These are phyloP conservation scores for Numida meleagris DNA, from an alignment of 2,113 vertebrate species.

Conservation along the genomic window DNA sequence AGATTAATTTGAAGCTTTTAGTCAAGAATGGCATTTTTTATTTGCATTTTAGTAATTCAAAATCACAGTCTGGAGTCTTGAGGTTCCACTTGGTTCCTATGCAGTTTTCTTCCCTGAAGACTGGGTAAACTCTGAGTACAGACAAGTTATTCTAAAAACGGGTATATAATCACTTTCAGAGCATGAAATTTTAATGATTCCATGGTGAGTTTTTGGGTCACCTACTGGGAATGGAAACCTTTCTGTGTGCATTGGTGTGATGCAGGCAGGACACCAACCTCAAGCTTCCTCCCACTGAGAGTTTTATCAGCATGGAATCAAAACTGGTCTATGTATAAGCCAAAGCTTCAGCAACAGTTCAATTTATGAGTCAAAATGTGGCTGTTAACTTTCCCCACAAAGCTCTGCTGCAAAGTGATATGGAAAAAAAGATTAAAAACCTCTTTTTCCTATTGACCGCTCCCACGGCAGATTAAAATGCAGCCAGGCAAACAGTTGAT, in stretches of 20 bases:
- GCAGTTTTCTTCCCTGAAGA: neutral
- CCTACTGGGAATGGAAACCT: neutral
- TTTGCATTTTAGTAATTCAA: neutral
- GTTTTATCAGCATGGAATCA: neutral
- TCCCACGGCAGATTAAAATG: neutral
- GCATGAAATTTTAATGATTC: neutral
- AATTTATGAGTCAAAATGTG: neutral
- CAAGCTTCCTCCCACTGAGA: neutral
- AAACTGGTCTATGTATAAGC: neutral
- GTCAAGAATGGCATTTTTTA: neutral
- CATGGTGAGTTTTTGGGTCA: neutral
- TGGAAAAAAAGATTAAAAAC: neutral
- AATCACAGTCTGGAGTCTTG: neutral
- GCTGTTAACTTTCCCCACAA: neutral
- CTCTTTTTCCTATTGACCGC: neutral
- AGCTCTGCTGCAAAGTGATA: neutral
- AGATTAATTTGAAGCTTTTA: neutral
- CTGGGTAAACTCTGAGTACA: neutral
- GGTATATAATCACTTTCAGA: neutral
- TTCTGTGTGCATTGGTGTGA: neutral
- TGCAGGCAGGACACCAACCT: neutral
- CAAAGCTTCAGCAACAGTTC: conserved; percentile 5
- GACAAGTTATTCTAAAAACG: neutral
- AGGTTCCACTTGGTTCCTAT: neutral
- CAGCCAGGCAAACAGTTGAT: neutral